These are phyloP conservation scores for Rhyacichthys aspro DNA, from an alignment of 2,797 vertebrate species.

Conservation along the genomic window DNA sequence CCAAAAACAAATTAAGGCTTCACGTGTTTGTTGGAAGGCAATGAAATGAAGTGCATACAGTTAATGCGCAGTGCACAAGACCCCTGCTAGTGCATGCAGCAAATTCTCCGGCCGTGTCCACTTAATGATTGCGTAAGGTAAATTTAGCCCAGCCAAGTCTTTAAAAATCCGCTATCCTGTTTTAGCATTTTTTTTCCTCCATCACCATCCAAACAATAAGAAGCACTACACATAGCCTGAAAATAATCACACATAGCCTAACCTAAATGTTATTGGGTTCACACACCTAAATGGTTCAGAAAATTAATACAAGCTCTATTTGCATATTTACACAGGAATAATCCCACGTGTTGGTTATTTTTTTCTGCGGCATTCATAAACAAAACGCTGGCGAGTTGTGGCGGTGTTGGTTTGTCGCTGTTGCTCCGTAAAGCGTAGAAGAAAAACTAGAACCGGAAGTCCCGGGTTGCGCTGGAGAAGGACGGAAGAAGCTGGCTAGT, in stretches of 20 bases:
- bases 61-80: not conserved
- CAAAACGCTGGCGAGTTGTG: not conserved
- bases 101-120: not conserved
- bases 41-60: not conserved
- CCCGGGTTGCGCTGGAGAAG: slow-evolving; percentile 43
- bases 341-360: slow-evolving; percentile 4
- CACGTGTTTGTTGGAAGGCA: not conserved
- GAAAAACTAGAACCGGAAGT: slow-evolving; percentile 50
- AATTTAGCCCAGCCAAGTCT: too few species aligned
- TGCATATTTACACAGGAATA: too few species aligned
- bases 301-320: too few species aligned
- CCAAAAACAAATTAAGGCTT: not conserved
- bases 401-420: not conserved
- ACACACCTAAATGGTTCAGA: too few species aligned
- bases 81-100: not conserved
- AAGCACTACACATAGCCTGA: too few species aligned
- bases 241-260: too few species aligned
- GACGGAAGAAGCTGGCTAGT: slow-evolving; percentile 40
- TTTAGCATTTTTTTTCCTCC: too few species aligned
- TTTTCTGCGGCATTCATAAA: not conserved
- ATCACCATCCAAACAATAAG: too few species aligned
- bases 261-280: too few species aligned
- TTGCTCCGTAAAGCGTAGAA: not conserved
- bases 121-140: not conserved
- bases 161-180: too few species aligned